Conservation (phyloP, 2,797 vertebrate genomes). For the Pyrocephalus nanus region DNA sequence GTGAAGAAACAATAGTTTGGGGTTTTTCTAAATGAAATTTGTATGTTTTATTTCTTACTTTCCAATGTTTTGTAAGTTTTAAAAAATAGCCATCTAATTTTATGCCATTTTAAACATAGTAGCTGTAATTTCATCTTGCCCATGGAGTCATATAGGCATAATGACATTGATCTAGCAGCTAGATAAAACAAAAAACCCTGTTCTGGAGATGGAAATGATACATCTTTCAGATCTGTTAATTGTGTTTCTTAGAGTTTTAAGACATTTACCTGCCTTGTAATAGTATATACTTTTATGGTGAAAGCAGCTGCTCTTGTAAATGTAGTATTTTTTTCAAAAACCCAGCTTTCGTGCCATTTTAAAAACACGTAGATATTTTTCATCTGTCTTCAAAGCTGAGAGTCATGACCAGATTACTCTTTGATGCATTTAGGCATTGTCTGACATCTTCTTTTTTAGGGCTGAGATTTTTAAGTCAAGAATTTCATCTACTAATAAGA, state of each 20-base stretch:
- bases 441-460: neutral
- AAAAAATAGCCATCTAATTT: neutral
- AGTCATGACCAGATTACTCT: neutral
- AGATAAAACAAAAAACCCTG: neutral
- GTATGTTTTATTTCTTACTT: neutral
- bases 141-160: neutral
- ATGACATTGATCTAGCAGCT: neutral
- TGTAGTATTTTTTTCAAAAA: neutral
- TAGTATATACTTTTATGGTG: neutral
- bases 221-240: neutral
- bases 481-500: neutral
- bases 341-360: neutral
- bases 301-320: neutral
- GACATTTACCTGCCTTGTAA: neutral
- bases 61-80: neutral
- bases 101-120: neutral
- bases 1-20: neutral
- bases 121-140: neutral
- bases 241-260: neutral
- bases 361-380: neutral
- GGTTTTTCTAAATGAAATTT: neutral
- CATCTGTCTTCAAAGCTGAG: neutral
- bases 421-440: neutral
- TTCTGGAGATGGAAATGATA: neutral
- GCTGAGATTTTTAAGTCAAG: neutral